phyloP scores from a whole-genome alignment of 1,140 invertebrate species.

The Andricus grossulariae region DNA sequence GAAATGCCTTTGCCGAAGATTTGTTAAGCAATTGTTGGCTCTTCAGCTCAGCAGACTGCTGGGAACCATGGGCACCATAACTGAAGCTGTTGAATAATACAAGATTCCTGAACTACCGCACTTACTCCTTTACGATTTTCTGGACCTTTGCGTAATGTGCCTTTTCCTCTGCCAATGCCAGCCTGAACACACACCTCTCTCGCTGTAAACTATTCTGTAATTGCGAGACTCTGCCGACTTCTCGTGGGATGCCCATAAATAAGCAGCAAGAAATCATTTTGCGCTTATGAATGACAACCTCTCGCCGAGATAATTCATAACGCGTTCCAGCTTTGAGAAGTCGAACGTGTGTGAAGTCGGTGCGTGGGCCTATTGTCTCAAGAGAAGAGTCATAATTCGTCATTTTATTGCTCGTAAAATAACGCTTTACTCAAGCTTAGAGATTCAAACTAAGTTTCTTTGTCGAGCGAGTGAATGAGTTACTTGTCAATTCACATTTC shows the following conservation, averaged over 20 bases:
- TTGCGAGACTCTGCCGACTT: neutral
- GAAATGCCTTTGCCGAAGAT: slow-evolving; percentile 48
- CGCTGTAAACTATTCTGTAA: neutral
- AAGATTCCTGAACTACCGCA: slow-evolving; percentile 43
- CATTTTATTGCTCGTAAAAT: slow-evolving; percentile 23
- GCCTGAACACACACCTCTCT: slow-evolving; percentile 23
- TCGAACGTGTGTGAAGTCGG: neutral
- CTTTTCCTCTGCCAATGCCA: slow-evolving; percentile 10
- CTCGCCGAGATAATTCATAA: slow-evolving; percentile 3
- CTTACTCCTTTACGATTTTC: slow-evolving; percentile 34
- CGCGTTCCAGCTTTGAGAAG: neutral
- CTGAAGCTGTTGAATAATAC: slow-evolving; percentile 52
- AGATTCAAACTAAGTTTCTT: slow-evolving; percentile 18
- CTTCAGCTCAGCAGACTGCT: slow-evolving; percentile 20
- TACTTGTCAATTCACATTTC: slow-evolving; percentile 29
- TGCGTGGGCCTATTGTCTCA: slow-evolving; percentile 22
- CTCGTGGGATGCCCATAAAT: neutral
- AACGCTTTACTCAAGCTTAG: neutral
- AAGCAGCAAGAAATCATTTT: slow-evolving; percentile 20
- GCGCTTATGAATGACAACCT: slow-evolving; percentile 19
- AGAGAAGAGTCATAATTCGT: slow-evolving; percentile 9
- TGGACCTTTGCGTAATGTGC: neutral
- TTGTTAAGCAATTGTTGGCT: slow-evolving; percentile 55
- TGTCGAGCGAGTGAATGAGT: neutral
- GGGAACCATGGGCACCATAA: slow-evolving; percentile 35